A percentile compares a stretch with the other conserved stretches of the same genome.
Conservation (phyloP, 2,113 vertebrate genomes). For the Tympanuchus pallidicinctus region DNA sequence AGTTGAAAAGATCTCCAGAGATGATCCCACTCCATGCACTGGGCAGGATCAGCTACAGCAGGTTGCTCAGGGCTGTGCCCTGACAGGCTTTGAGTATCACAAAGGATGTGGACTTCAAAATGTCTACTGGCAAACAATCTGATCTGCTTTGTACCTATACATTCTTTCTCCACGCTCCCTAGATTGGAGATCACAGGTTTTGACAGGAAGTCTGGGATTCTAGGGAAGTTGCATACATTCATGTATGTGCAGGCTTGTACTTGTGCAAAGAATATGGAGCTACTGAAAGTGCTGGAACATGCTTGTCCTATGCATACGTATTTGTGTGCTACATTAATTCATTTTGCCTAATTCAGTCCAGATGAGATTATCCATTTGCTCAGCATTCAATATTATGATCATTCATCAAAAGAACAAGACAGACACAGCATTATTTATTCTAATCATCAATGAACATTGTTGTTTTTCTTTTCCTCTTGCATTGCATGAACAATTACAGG, state of each 20-base stretch:
- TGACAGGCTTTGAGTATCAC: background rate
- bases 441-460: background rate
- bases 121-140: background rate
- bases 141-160: background rate
- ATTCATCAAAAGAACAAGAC: constrained; percentile 4
- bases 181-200: background rate
- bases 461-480: background rate
- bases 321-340: background rate
- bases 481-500: background rate
- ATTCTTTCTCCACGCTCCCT: background rate
- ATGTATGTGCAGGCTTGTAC: background rate
- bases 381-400: constrained; percentile 19
- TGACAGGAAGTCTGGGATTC: background rate
- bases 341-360: constrained; percentile 26
- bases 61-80: background rate
- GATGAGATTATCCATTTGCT: background rate
- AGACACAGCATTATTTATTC: constrained; percentile 31
- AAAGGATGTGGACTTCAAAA: background rate
- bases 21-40: background rate
- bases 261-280: background rate
- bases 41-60: background rate
- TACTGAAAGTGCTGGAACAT: background rate
- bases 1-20: background rate
- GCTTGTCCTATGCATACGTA: background rate
- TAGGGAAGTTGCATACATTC: background rate